Percentiles rank a stretch among this genome's conserved stretches.
Conservation (phyloP, 2,888 invertebrate genomes). For the Tridacna gigas region DNA sequence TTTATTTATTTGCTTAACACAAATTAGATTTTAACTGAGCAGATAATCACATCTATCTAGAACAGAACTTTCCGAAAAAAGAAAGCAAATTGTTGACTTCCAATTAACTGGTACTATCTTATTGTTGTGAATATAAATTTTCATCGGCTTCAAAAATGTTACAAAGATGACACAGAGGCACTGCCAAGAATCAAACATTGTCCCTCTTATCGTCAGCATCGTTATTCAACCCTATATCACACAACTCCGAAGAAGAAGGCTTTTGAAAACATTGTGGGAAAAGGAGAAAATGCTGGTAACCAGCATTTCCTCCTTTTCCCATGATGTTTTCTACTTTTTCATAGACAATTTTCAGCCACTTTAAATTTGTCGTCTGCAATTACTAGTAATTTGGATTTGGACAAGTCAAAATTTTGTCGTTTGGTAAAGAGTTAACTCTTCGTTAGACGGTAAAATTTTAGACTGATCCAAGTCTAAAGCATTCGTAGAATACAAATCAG, state of each 20-base stretch:
- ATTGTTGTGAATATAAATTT: neutral
- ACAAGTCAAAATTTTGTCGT: neutral
- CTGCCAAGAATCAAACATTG: no score
- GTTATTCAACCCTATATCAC: no score
- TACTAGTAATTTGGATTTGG: no score
- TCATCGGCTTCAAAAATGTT: neutral
- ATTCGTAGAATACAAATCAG: no score
- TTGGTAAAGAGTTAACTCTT: neutral
- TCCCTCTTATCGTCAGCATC: no score
- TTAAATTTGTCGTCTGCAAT: no score
- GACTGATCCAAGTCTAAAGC: no score
- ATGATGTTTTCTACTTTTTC: neutral
- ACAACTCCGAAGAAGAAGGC: no score
- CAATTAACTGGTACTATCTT: neutral
- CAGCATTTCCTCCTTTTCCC: neutral
- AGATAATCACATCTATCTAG: conserved; percentile 32
- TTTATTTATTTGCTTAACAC: conserved; percentile 43
- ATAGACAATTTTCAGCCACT: no score
- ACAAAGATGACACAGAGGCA: no score
- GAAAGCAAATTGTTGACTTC: neutral
- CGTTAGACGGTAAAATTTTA: no score
- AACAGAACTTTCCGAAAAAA: conserved; percentile 9
- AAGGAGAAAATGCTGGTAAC: neutral
- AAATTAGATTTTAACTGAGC: conserved; percentile 48
- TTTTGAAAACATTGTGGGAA: neutral